phyloP scores from a whole-genome alignment of 2,113 vertebrate genomes.

The Colossoma macropomum region DNA sequence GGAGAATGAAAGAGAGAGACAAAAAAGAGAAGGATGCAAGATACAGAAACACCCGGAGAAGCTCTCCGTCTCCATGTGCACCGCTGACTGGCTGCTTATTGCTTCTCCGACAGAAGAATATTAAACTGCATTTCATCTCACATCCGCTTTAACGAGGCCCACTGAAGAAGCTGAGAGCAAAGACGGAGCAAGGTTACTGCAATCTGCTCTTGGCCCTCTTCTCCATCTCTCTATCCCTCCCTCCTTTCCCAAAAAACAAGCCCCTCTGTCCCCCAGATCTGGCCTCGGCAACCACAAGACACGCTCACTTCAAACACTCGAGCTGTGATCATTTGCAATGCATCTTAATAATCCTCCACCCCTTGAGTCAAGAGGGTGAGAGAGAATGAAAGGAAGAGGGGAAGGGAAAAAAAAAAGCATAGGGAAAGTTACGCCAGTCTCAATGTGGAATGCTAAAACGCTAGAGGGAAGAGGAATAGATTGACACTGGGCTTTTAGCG shows the following conservation, averaged over 20 bases:
- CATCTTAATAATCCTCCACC: slow-evolving; percentile 25
- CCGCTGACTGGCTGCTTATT: slow-evolving; percentile 33
- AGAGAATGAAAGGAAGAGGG: slow-evolving; percentile 3
- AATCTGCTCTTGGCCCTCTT: neutral
- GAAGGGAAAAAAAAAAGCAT: neutral
- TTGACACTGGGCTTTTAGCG: slow-evolving; percentile 5
- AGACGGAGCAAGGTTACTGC: slow-evolving; percentile 44
- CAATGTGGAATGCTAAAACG: slow-evolving; percentile 20
- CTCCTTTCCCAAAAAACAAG: slow-evolving; percentile 12
- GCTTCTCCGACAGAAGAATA: slow-evolving; percentile 46
- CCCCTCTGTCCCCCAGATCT: neutral
- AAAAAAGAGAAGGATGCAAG: neutral
- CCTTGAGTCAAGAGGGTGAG: slow-evolving; percentile 24
- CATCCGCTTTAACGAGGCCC: slow-evolving; percentile 44
- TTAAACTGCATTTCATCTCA: slow-evolving; percentile 49
- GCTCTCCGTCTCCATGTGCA: slow-evolving; percentile 11
- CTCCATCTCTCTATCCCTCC: neutral
- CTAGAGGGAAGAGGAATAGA: slow-evolving; percentile 22
- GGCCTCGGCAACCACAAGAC: neutral
- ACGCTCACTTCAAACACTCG: slow-evolving; percentile 21
- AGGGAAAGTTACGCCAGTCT: neutral
- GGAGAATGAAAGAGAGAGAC: neutral
- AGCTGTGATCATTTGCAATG: slow-evolving; percentile 40
- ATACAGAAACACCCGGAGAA: neutral
- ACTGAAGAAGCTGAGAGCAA: slow-evolving; percentile 40